Evolutionary conservation across 2,113 vertebrate species (phyloP), one percentile per base, ranked within the genome.

Genomic region (Tragulus kanchil): DNA sequence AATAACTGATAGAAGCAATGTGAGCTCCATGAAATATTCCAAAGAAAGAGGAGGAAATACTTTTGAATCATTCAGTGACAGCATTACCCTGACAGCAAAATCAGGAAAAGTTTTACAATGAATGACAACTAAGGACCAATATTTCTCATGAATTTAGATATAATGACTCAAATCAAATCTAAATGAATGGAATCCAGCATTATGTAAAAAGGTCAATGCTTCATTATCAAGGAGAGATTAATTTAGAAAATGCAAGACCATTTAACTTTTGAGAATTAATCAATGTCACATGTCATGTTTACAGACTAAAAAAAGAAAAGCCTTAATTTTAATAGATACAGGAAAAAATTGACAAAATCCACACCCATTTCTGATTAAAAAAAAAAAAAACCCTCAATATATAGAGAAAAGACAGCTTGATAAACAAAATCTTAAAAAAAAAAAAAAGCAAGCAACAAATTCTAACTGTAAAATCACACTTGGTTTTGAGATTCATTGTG

Each of bases 261-360:
- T 8, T 84, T 85, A 89, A 36, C 56, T 85, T 48, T 73, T 85
- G 42, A 94, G 85, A 73, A 48, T 92, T 81, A 52, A 79, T 64
- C n/a, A 65, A 31, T 75, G 25, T 59, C 59, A 59, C 61, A 79
- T 92, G 73, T 17, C 17, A 90, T 13, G 77, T 59, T 84, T 64
- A 65, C 7, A 61, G 3, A 81, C 13, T 13, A 59, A 64, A 56
- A 31, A 79, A 71, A 19, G 52, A 92, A 58, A 36, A 56, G 7
- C 6, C 23, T 28, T 56, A 81, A 73, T 73, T 31, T 84, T 6
- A 85, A 15, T 23, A 83, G 1, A 58, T 12, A 25, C 0, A 92
- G 9, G 67, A 64, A 79, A 81, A 82, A 45, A 42, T 28, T 79
- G 28, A 64, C 62, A 3, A 84, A 71, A 90, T 82, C 59, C 5